A percentile compares a stretch with the other conserved stretches of the same genome.
phyloP scores from a whole-genome alignment of 2,797 vertebrate genomes.

The Channallabes apus region DNA sequence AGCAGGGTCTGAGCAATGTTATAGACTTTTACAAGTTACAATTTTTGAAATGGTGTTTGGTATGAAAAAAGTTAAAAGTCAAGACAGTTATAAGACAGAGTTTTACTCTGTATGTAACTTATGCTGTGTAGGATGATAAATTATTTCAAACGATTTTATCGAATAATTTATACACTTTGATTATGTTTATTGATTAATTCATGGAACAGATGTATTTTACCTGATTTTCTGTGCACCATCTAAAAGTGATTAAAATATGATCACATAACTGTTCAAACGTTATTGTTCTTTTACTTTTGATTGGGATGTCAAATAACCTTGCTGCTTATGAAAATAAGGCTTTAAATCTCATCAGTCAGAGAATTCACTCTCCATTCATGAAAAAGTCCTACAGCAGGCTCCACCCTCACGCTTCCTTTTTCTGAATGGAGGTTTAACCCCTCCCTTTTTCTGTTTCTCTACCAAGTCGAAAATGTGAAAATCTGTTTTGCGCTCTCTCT shows the following conservation, averaged over 20 bases:
- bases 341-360: constrained; percentile 21
- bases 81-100: neutral
- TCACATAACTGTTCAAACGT: neutral
- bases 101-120: neutral
- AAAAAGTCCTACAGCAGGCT: constrained; percentile 55
- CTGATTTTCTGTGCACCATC: neutral
- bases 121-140: neutral
- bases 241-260: no score
- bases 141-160: neutral
- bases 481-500: constrained; percentile 52
- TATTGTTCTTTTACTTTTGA: neutral
- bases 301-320: neutral
- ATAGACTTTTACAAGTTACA: neutral
- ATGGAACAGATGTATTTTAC: no score
- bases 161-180: neutral
- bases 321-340: neutral
- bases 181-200: neutral
- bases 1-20: neutral
- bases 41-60: neutral
- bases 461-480: constrained; percentile 73
- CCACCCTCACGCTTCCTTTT: constrained; percentile 58
- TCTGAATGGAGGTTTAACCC: constrained; percentile 73
- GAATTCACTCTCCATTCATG: constrained; percentile 54
- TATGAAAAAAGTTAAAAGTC: neutral
- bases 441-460: constrained; percentile 79